A percentile compares a stretch with the other conserved stretches of the same genome.
phyloP scores from a whole-genome alignment of 2,113 vertebrate species.

The Festucalex cinctus region DNA sequence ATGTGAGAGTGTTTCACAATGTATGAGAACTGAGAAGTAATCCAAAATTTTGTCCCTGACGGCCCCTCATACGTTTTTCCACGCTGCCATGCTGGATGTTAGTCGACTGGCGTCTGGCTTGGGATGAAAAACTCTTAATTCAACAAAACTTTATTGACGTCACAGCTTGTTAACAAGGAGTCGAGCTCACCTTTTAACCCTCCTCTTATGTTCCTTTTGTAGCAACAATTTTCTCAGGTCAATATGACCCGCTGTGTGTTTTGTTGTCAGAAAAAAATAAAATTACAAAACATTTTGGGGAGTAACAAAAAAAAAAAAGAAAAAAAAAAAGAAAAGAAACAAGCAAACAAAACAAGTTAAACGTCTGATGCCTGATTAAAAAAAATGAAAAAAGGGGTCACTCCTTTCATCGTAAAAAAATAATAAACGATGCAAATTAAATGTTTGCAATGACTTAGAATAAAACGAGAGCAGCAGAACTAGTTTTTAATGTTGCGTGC shows the following conservation, averaged over 20 bases:
- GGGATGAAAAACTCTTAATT: not conserved
- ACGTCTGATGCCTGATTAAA: not conserved
- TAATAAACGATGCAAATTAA: too few species aligned
- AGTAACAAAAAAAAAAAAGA: not conserved
- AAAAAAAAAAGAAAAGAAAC: not conserved
- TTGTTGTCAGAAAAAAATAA: too few species aligned
- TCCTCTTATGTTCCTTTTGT: not conserved
- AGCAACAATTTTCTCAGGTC: not conserved
- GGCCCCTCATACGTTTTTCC: not conserved
- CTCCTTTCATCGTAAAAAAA: not conserved
- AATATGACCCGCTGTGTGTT: not conserved
- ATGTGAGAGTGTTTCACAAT: not conserved
- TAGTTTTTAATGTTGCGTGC: not conserved
- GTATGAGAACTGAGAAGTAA: not conserved
- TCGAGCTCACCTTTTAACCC: not conserved
- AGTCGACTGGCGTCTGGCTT: not conserved
- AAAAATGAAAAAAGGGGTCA: too few species aligned
- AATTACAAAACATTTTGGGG: too few species aligned
- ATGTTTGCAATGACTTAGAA: too few species aligned
- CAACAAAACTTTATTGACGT: not conserved
- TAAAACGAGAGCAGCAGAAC: not conserved
- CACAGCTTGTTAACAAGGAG: not conserved
- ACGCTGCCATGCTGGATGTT: not conserved
- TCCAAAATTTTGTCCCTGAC: not conserved
- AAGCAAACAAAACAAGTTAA: not conserved